phyloP scores from a whole-genome alignment of 37 sponge, comb jelly and placozoan genomes.

The Petrosia ficiformis region DNA sequence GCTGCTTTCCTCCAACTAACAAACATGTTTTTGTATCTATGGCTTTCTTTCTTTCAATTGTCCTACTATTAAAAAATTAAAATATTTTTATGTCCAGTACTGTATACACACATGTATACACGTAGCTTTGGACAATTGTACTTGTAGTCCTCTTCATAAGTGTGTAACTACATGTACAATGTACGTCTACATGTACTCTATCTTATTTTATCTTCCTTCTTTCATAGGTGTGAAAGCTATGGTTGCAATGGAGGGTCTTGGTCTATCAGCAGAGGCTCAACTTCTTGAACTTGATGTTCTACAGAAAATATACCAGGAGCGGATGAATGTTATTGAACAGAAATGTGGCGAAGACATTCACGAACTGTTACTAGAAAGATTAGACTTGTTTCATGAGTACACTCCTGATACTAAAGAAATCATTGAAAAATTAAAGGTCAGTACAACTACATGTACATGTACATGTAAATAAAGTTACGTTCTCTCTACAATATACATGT shows the following conservation, averaged over 20 bases:
- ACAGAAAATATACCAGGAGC: slow-evolving; percentile 40
- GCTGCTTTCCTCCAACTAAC: too few relatives aligned
- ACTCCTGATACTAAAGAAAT: neutral
- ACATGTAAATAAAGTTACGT: too few relatives aligned
- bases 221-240: slow-evolving; percentile 31
- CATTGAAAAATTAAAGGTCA: slow-evolving; percentile 9
- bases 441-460: too few relatives aligned
- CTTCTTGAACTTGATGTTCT: slow-evolving; percentile 1
- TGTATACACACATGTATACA: too few relatives aligned
- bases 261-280: slow-evolving; percentile 17
- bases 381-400: slow-evolving; percentile 35
- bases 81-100: too few relatives aligned
- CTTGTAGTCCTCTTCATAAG: too few relatives aligned
- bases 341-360: slow-evolving; percentile 40
- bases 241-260: slow-evolving; percentile 24
- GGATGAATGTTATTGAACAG: slow-evolving; percentile 37
- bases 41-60: too few relatives aligned
- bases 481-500: too few relatives aligned
- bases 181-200: neutral
- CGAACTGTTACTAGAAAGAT: slow-evolving; percentile 63
- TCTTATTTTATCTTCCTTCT: neutral
- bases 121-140: too few relatives aligned
- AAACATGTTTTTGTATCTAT: too few relatives aligned
- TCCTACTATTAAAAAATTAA: too few relatives aligned
- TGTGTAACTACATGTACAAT: neutral